phyloP scores from a whole-genome alignment of 1,140 invertebrate species.

The Ostrea edulis region DNA sequence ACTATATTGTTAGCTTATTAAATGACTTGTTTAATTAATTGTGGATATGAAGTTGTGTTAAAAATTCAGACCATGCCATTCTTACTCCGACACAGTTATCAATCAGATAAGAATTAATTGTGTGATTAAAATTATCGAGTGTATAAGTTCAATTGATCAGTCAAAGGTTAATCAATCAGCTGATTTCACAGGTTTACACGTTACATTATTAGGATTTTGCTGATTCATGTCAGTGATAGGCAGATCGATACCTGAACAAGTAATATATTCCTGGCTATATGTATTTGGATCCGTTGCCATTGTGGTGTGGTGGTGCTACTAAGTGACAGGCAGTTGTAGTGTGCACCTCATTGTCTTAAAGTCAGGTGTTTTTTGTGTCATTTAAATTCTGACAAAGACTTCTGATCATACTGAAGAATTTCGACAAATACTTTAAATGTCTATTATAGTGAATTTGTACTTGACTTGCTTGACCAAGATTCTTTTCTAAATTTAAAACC shows the following conservation, averaged over 20 bases:
- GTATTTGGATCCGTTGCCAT: not conserved
- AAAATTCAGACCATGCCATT: not conserved
- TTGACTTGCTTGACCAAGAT: not conserved
- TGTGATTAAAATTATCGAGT: not conserved
- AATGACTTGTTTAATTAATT: not conserved
- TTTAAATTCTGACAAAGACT: constrained; percentile 1
- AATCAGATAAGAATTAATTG: not conserved
- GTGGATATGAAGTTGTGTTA: not conserved
- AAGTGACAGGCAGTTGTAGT: not conserved
- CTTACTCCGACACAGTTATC: not conserved
- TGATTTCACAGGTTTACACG: constrained; percentile 16
- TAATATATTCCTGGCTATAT: not conserved
- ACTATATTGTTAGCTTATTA: too few relatives aligned
- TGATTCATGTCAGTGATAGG: not conserved
- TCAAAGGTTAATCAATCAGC: constrained; percentile 17
- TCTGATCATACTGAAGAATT: not conserved
- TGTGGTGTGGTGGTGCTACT: not conserved
- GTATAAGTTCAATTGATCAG: constrained; percentile 1
- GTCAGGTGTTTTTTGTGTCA: constrained; percentile 3
- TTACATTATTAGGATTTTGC: not conserved
- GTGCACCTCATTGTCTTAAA: not conserved
- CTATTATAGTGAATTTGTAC: not conserved
- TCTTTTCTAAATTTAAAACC: not conserved
- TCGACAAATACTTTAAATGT: not conserved
- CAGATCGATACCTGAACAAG: not conserved